Evolutionary conservation across 2,797 vertebrate species (phyloP).

Genomic region (Oreonectes daqikongensis): DNA sequence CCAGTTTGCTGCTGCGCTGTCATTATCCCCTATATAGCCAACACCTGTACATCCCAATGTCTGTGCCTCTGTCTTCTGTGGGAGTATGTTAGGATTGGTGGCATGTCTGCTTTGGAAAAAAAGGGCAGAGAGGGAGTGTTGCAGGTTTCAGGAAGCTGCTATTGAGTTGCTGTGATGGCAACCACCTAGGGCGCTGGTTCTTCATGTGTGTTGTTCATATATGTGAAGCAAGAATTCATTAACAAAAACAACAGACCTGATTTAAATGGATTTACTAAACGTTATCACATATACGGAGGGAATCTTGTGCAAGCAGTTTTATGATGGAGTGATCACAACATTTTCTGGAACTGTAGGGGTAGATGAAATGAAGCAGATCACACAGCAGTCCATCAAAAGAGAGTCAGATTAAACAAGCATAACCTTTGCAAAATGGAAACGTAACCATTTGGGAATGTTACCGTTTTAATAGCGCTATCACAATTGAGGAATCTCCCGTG

Average conservation of each 20-base stretch:
- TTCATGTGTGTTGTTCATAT: background rate
- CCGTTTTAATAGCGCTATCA: conserved; percentile 40
- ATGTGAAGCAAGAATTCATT: background rate
- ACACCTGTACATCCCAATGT: conserved; percentile 33
- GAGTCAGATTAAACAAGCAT: conserved; percentile 37
- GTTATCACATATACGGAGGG: background rate
- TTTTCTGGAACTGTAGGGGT: conserved; percentile 18
- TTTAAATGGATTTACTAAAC: background rate
- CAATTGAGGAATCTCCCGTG: conserved; percentile 38
- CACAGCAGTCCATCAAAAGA: conserved; percentile 33
- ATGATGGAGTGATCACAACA: conserved; percentile 14
- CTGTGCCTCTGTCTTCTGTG: conserved; percentile 8
- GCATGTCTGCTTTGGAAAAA: conserved; percentile 30
- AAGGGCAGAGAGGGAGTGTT: conserved; percentile 12
- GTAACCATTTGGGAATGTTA: conserved; percentile 37
- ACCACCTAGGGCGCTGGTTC: no score
- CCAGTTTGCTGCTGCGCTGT: conserved; percentile 57
- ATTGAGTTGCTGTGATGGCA: no score
- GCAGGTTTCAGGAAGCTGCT: no score
- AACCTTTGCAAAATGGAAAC: conserved; percentile 41
- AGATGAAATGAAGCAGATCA: conserved; percentile 14
- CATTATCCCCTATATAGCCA: conserved; percentile 53
- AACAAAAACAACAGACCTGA: background rate
- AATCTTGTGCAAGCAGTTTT: conserved; percentile 1
- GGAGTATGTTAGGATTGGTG: conserved; percentile 11